phyloP scores from a whole-genome alignment of 1,140 invertebrate species.

The Drosophila ambigua region DNA sequence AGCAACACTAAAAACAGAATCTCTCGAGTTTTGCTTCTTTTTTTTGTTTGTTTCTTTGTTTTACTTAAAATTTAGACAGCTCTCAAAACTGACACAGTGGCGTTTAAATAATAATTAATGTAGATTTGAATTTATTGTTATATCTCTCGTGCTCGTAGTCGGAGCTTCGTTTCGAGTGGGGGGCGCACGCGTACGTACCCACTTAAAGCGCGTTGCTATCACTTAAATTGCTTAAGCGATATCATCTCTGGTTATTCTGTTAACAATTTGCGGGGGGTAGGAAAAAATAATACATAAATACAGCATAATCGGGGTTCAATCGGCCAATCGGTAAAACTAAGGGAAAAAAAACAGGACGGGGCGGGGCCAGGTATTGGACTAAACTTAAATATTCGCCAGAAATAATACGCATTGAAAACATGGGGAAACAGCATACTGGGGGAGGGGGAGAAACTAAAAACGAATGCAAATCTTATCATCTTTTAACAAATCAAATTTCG shows the following conservation, averaged over 20 bases:
- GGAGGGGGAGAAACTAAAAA: slow-evolving; percentile 47
- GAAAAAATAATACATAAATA: slow-evolving; percentile 65
- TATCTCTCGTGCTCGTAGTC: slow-evolving; percentile 8
- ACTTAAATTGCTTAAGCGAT: slow-evolving; percentile 55
- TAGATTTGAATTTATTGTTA: slow-evolving; percentile 55
- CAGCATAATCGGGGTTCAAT: slow-evolving; percentile 51
- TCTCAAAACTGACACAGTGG: slow-evolving; percentile 57
- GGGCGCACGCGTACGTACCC: neutral
- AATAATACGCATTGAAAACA: slow-evolving; percentile 73
- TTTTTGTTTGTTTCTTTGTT: slow-evolving; percentile 33
- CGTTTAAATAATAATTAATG: slow-evolving; percentile 52
- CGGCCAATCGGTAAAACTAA: slow-evolving; percentile 63
- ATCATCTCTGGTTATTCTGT: slow-evolving; percentile 40
- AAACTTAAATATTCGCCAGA: slow-evolving; percentile 79
- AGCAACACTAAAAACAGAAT: slow-evolving; percentile 10
- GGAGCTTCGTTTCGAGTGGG: slow-evolving; percentile 30
- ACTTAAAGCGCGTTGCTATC: slow-evolving; percentile 49
- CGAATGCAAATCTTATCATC: slow-evolving; percentile 15
- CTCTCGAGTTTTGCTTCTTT: slow-evolving; percentile 1
- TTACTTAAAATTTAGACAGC: slow-evolving; percentile 63
- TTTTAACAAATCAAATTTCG: slow-evolving; percentile 62
- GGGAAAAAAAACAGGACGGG: slow-evolving; percentile 28
- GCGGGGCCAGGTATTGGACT: slow-evolving; percentile 52
- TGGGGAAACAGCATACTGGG: slow-evolving; percentile 34
- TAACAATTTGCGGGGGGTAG: slow-evolving; percentile 5